These are phyloP conservation scores for Limnephilus rhombicus DNA, from an alignment of 2,888 invertebrate genomes.

Conservation along the genomic window DNA sequence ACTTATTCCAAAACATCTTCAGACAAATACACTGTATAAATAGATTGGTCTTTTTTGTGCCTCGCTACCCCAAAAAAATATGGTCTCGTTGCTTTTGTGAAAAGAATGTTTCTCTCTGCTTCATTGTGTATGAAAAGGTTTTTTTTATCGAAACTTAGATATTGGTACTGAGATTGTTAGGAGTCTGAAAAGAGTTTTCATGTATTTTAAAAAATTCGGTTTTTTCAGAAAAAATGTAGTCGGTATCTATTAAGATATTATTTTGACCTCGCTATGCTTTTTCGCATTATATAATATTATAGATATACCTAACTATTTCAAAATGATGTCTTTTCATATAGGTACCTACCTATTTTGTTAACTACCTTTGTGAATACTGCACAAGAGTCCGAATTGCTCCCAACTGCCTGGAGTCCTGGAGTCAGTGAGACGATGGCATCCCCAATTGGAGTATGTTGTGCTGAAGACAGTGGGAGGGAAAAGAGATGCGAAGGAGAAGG, in stretches of 20 bases:
- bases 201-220: neutral
- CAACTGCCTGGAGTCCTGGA: too few relatives aligned
- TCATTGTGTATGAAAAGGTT: conserved; percentile 7
- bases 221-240: neutral
- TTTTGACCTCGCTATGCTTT: neutral
- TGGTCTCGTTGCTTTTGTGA: conserved; percentile 33
- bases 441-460: too few relatives aligned
- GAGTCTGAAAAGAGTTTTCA: neutral
- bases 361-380: too few relatives aligned
- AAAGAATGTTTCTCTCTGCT: conserved; percentile 2
- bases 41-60: conserved; percentile 44
- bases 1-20: conserved; percentile 39
- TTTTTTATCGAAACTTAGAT: conserved; percentile 13
- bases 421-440: too few relatives aligned
- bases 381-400: too few relatives aligned
- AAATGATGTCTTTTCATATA: too few relatives aligned
- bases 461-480: too few relatives aligned
- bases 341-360: too few relatives aligned
- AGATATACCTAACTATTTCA: too few relatives aligned
- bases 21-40: conserved; percentile 45
- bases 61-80: conserved; percentile 40
- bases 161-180: neutral
- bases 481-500: too few relatives aligned
- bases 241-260: neutral
- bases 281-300: too few relatives aligned